Percentiles rank a stretch among this genome's conserved stretches.
Conservation (phyloP, 2,797 vertebrate genomes). For the Adrianichthys oophorus region DNA sequence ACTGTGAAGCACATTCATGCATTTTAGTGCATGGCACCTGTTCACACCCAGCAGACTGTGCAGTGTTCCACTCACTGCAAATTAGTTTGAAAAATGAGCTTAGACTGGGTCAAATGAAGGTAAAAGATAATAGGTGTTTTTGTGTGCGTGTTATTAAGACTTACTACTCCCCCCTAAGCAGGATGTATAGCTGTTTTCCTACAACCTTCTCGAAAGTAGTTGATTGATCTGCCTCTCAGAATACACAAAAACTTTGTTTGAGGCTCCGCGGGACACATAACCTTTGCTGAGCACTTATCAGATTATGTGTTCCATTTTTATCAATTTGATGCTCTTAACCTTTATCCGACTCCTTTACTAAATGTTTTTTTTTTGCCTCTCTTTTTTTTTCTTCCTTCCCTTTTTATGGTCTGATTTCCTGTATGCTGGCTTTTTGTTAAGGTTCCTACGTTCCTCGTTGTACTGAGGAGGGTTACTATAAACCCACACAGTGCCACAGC, state of each 20-base stretch:
- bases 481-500: conserved; percentile 91
- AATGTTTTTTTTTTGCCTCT: background rate
- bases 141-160: conserved; percentile 52
- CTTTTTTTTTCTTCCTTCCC: background rate
- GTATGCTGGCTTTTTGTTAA: conserved; percentile 40
- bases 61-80: conserved; percentile 31
- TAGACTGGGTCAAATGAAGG: conserved; percentile 61
- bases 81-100: conserved; percentile 56
- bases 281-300: conserved; percentile 12
- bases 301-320: conserved; percentile 11
- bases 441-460: conserved; percentile 90
- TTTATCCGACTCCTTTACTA: conserved; percentile 1
- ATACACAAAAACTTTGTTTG: conserved; percentile 48
- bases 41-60: conserved; percentile 25
- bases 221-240: conserved; percentile 54
- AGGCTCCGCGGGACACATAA: conserved; percentile 13
- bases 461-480: conserved; percentile 94
- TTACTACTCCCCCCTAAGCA: conserved; percentile 55
- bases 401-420: background rate
- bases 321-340: conserved; percentile 6
- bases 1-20: conserved; percentile 30
- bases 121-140: conserved; percentile 30
- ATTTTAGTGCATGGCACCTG: conserved; percentile 36
- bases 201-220: conserved; percentile 60
- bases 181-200: conserved; percentile 63